Evolutionary conservation across 1,140 invertebrate species (phyloP).

Genomic region (Coptotermes formosanus): DNA sequence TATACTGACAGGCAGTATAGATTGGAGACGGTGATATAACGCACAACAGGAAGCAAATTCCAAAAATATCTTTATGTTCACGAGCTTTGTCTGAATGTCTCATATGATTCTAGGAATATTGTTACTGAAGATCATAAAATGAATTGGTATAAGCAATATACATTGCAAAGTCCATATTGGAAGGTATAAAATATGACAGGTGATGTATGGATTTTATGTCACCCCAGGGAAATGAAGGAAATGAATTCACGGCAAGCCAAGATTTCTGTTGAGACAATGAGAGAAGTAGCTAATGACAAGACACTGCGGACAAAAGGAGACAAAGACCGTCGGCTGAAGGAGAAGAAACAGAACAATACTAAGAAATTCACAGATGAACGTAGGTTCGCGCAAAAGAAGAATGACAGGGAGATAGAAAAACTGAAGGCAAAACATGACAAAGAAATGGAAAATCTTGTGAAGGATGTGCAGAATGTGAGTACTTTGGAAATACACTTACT

Average conservation of each 20-base stretch:
- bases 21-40: no score
- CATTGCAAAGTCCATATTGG: no score
- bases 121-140: no score
- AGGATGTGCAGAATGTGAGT: constrained; percentile 87
- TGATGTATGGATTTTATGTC: not conserved
- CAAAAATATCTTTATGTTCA: no score
- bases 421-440: constrained; percentile 89
- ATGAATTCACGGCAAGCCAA: constrained; percentile 95
- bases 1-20: no score
- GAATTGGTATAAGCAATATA: no score
- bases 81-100: no score
- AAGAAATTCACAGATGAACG: constrained; percentile 99
- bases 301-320: constrained; percentile 94
- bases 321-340: constrained; percentile 86
- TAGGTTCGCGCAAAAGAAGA: constrained; percentile 76
- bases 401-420: constrained; percentile 91
- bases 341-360: constrained; percentile 98
- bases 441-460: constrained; percentile 85
- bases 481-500: not conserved
- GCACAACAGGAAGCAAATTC: no score
- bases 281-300: constrained; percentile 94
- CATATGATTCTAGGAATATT: no score
- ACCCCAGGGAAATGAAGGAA: constrained; percentile 86
- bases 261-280: constrained; percentile 93
- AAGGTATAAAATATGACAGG: no score